These are phyloP conservation scores for Aldrovandia affinis DNA, from an alignment of 2,797 vertebrate species.

Conservation along the genomic window DNA sequence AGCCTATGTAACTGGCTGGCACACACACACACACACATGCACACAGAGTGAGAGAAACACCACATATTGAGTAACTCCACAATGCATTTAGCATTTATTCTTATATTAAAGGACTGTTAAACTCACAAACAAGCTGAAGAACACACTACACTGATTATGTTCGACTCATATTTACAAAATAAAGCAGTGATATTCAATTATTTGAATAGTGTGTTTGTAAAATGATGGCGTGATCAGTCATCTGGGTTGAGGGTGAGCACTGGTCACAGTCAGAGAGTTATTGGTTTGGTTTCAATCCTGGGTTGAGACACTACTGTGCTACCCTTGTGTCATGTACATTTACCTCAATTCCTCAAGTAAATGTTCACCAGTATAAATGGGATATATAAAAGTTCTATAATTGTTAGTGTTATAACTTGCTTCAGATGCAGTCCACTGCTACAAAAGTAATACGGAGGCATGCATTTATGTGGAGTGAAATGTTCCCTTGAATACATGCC, in stretches of 20 bases:
- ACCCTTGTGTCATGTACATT: background rate
- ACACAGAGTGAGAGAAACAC: constrained; percentile 39
- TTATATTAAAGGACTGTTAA: background rate
- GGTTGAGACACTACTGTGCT: background rate
- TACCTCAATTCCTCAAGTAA: background rate
- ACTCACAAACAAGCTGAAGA: background rate
- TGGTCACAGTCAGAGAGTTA: background rate
- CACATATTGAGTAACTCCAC: constrained; percentile 45
- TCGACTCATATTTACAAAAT: constrained; percentile 64
- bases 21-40: constrained; percentile 26
- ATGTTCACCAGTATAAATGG: background rate
- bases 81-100: constrained; percentile 34
- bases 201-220: background rate
- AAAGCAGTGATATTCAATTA: constrained; percentile 55
- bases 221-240: no score
- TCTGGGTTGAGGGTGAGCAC: no score
- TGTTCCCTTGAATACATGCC: background rate
- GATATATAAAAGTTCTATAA: background rate
- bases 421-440: background rate
- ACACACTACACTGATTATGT: constrained; percentile 25
- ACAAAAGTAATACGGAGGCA: background rate
- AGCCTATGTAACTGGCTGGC: background rate
- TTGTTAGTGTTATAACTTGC: background rate
- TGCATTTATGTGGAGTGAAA: background rate
- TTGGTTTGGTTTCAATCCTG: background rate